Base-by-base conservation (phyloP, 2,888 invertebrate genomes). In the Mechanitis mazaeus region DNA sequence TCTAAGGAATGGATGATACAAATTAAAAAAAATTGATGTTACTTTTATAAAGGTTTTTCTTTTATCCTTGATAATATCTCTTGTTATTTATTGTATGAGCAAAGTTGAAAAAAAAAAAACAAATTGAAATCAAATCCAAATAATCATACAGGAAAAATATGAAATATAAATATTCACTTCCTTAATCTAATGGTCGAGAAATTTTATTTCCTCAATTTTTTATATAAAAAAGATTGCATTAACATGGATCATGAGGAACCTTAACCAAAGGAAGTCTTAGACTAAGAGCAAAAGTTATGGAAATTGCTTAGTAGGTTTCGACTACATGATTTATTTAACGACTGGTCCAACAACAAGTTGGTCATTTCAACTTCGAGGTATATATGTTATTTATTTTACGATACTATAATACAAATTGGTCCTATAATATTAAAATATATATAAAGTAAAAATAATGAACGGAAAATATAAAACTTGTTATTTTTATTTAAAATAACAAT, bases 281-380 rank as follows among this genome's bases (percentile, higher is more conserved):
- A 45, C 56, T 55, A 59, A 61, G 63, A 63, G 63, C 55, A 59
- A 68, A 66, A 63, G 62, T 68, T 64, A 66, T 68, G 63, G 63
- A 68, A 63, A 69, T 66, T 64, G 62, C 61, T 62, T 54, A 45
- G 28, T 35, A 59, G 56, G 46, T 46, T 61, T 61, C 35, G 46
- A 38, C 11, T 59, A 42, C 33, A 33, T 45, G 61, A 61, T 56
- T 47, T 54, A 59, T 64, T 59, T 47, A 54, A 31, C 35, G 11
- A 61, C 56, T 54, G 46, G 61, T 64, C 11, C 20, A 47, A 50
- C 33, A 4, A 28, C 56, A 53, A n/a, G 60, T 57, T 46, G 33
- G 28, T 50, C n/a, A 5, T 9, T 31, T 50, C n/a, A 7, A 28
- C 31, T 31, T 9, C 6, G 6, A 11, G 9, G 6, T 50, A 31